Evolutionary conservation across 2,888 invertebrate genomes (phyloP).

Genomic region (Gonocerus acuteangulatus): DNA sequence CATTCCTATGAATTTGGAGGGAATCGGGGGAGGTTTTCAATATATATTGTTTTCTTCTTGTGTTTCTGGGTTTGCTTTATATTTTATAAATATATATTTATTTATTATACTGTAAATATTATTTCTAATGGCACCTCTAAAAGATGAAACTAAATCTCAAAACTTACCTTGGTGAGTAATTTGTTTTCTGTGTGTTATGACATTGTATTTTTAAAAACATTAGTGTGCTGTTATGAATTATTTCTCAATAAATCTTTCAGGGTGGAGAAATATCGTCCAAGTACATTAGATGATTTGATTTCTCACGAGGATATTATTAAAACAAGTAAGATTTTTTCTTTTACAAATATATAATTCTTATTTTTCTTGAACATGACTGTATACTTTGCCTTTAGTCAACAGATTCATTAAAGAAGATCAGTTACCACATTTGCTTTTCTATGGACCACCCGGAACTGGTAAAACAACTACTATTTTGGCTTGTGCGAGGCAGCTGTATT

Average conservation of each 20-base stretch:
- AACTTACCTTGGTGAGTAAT: constrained; percentile 16
- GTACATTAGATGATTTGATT: constrained; percentile 81
- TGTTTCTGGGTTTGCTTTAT: no score
- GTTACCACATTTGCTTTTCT: constrained; percentile 90
- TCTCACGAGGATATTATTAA: constrained; percentile 95
- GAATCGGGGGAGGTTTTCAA: no score
- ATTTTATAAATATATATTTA: not conserved
- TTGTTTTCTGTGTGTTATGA: not conserved
- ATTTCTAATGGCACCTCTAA: not conserved
- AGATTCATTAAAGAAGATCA: constrained; percentile 86
- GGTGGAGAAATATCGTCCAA: constrained; percentile 98
- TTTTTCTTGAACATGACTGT: constrained; percentile 39
- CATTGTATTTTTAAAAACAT: not conserved
- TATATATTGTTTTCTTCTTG: no score
- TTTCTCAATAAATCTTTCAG: constrained; percentile 46
- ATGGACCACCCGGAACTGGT: constrained; percentile 97
- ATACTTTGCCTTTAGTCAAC: constrained; percentile 51
- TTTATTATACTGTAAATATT: not conserved
- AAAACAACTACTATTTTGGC: constrained; percentile 97
- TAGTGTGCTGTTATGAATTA: not conserved
- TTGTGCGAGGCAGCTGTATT: constrained; percentile 85
- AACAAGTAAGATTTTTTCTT: constrained; percentile 65
- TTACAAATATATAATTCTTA: not conserved
- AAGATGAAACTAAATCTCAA: constrained; percentile 1
- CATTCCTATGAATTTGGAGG: no score